phyloP scores from a whole-genome alignment of 2,888 invertebrate genomes.

The Chaitophorus viminalis region DNA sequence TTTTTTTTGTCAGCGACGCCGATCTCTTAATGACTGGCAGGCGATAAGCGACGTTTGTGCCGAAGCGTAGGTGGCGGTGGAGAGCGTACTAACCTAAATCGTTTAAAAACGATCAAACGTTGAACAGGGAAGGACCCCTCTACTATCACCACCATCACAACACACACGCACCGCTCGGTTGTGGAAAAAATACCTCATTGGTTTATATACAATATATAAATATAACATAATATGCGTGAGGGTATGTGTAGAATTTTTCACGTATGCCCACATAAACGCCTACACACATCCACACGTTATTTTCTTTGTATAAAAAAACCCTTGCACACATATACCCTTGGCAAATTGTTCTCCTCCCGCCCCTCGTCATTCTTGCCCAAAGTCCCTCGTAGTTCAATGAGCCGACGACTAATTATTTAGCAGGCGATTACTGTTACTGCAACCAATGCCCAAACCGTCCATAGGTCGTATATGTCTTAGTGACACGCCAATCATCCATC shows the following conservation, averaged over 20 bases:
- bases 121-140: neutral
- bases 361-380: neutral
- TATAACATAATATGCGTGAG: neutral
- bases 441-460: neutral
- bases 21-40: conserved; percentile 42
- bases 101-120: conserved; percentile 59
- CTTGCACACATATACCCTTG: neutral
- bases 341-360: neutral
- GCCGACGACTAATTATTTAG: conserved; percentile 8
- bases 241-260: neutral
- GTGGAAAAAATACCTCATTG: neutral
- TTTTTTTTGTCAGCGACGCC: conserved; percentile 23
- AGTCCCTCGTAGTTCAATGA: conserved; percentile 9
- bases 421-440: neutral
- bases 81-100: conserved; percentile 26
- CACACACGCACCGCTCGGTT: neutral
- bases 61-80: neutral
- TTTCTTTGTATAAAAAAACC: conserved; percentile 27
- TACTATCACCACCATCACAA: neutral
- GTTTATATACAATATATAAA: neutral
- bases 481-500: neutral
- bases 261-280: neutral
- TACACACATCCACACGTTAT: neutral
- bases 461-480: no score
- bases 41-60: conserved; percentile 29